Percentiles rank a stretch among this genome's conserved stretches.
Conservation (phyloP, 2,797 vertebrate genomes). For the Graptemys geographica region DNA sequence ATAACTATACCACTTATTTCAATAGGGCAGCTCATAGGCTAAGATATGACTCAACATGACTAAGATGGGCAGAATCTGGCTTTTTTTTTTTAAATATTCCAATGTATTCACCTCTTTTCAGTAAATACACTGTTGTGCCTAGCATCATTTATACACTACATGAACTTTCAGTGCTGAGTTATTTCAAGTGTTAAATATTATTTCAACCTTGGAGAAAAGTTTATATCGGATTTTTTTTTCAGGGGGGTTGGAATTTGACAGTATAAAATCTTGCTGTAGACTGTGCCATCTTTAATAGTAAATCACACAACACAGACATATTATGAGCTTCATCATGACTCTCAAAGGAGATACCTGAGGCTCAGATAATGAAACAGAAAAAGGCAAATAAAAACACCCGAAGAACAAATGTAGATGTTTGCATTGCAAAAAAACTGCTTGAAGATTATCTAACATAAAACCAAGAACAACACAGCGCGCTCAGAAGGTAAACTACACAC, state of each 20-base stretch:
- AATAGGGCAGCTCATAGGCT: background rate
- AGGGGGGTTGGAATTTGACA: background rate
- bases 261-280: background rate
- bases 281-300: background rate
- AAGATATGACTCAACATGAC: background rate
- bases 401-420: background rate
- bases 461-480: background rate
- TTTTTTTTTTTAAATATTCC: background rate
- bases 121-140: background rate
- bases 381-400: background rate
- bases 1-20: background rate
- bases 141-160: slow-evolving; percentile 1
- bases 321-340: background rate
- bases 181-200: background rate
- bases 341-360: background rate
- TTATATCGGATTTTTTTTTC: background rate
- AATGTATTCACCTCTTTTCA: background rate
- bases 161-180: background rate
- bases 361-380: background rate
- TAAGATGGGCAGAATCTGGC: background rate
- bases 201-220: background rate
- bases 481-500: background rate
- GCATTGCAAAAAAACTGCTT: background rate
- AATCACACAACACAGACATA: background rate
- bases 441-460: background rate